Percentiles rank a stretch among this genome's conserved stretches.
Conservation (phyloP, 2,113 vertebrate species). For the Merops nubicus region DNA sequence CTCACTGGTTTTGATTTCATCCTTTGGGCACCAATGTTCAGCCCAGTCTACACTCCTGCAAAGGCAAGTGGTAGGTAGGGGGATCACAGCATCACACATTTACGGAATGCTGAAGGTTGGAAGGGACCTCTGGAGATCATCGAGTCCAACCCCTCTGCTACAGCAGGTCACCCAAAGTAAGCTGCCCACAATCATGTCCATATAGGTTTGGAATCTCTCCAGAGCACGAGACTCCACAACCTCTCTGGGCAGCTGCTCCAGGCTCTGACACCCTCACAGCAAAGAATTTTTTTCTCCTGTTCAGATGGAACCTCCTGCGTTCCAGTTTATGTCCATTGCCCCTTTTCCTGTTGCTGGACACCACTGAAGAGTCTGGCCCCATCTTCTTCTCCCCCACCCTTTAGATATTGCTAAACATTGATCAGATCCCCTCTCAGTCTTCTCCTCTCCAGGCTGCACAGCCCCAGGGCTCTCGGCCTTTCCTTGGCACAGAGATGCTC, state of each 20-base stretch:
- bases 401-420: background rate
- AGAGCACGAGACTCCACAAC: background rate
- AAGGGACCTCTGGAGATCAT: background rate
- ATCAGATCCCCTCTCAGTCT: background rate
- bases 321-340: background rate
- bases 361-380: background rate
- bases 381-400: background rate
- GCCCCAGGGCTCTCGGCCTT: background rate
- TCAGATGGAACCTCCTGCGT: background rate
- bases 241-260: background rate
- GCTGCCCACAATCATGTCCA: background rate
- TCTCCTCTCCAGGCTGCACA: background rate
- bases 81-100: no score
- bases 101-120: no score
- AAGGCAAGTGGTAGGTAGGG: background rate
- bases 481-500: background rate
- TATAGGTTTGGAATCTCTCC: background rate
- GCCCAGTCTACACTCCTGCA: background rate
- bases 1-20: background rate
- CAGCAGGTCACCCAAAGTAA: background rate
- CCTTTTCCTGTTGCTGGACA: background rate
- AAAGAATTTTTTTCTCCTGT: background rate
- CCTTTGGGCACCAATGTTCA: background rate
- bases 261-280: background rate
- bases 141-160: background rate